Evolutionary conservation across 2,113 vertebrate species (phyloP), one percentile per base, ranked within the genome.

Genomic region (Strix uralensis): DNA sequence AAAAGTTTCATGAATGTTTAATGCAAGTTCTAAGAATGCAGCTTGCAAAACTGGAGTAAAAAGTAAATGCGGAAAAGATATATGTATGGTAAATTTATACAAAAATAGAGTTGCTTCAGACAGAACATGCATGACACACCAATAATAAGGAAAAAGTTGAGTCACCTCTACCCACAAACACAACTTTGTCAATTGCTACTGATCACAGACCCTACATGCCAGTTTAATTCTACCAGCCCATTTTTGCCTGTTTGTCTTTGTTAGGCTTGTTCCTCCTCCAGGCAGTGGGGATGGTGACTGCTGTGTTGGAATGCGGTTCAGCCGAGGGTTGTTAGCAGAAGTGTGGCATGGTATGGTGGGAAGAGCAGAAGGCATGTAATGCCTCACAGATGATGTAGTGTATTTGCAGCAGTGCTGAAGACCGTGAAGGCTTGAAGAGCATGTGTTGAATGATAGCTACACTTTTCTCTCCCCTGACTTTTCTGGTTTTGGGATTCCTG

Each of bases 1-100:
- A 78, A 81, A 95, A 52, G 44, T 75, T 86, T 83, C 9, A 86
- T 38, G 19, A 91, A 72, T 75, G 49, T 81, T 94, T 81, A 84
- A 85, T 65, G 32, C 21, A 36, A 79, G 3, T 61, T 89, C 47
- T 84, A 81, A 79, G 57, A 90, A 78, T 2, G 29, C 4, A 75
- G 61, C 32, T 36, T 84, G 40, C 5, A 66, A 72, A 92, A 15
- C 5, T 46, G 34, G 36, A 91, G 51, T 34, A 46, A 81, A 90
- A 51, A 38, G 4, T 18, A 18, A 94, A 49, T 15, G 12, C 34
- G 52, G 52, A 59, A 84, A 88, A 42, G 15, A 25, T 13, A 15
- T 5, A 36, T 2, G 3, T n/a, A 47, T 21, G n/a, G 15, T 13
- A 79, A 52, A 54, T 78, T 38, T 38, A 52, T 34, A 55, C 5